phyloP scores from a whole-genome alignment of 2,888 invertebrate genomes.

The Apamea sordens region DNA sequence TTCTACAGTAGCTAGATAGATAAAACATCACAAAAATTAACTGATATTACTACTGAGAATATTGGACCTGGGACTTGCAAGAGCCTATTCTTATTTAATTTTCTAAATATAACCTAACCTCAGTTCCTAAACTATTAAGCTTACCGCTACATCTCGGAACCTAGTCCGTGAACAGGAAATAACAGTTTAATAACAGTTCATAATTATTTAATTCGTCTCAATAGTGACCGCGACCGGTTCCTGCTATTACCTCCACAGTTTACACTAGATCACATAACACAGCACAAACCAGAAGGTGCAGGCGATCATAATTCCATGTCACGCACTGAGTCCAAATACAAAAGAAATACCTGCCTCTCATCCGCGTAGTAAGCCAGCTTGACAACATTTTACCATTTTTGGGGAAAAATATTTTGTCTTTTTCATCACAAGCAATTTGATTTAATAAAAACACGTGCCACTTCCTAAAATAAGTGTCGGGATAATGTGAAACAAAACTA shows the following conservation, averaged over 20 bases:
- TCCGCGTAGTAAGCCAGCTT: background rate
- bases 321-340: background rate
- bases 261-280: background rate
- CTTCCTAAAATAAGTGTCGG: background rate
- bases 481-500: background rate
- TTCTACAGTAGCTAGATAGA: too few relatives aligned
- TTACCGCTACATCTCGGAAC: slow-evolving; percentile 35
- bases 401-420: background rate
- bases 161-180: slow-evolving; percentile 62
- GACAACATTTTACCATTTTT: background rate
- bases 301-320: background rate
- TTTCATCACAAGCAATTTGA: background rate
- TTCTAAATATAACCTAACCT: background rate
- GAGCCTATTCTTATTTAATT: background rate
- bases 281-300: slow-evolving; percentile 24
- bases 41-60: background rate
- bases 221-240: slow-evolving; percentile 55
- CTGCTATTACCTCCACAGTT: slow-evolving; percentile 29
- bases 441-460: too few relatives aligned
- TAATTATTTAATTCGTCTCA: slow-evolving; percentile 68
- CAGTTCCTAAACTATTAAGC: background rate
- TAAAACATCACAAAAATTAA: background rate
- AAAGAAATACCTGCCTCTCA: background rate
- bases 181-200: slow-evolving; percentile 66
- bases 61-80: background rate